Percentiles rank a stretch among this genome's conserved stretches.
Evolutionary conservation across 1,140 invertebrate species (phyloP).

Genomic region (Drosophila dunni): DNA sequence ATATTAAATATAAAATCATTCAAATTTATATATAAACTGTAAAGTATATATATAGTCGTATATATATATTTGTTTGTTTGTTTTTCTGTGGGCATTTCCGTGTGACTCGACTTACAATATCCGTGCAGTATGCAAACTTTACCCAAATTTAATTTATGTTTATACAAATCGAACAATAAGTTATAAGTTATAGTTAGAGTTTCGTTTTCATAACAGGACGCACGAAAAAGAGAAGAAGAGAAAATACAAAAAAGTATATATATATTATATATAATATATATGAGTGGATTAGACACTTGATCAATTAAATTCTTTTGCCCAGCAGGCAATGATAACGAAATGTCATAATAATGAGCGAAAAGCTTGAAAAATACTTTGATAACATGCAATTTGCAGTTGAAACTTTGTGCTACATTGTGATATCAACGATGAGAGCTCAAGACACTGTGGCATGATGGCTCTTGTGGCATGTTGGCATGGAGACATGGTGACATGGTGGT

Average conservation of each 20-base stretch:
- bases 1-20: constrained; percentile 1
- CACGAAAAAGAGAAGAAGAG: constrained; percentile 76
- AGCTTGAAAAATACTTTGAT: constrained; percentile 7
- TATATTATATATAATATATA: constrained; percentile 50
- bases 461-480: neutral
- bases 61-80: constrained; percentile 3
- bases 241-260: constrained; percentile 57
- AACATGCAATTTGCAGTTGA: constrained; percentile 30
- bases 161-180: constrained; percentile 19
- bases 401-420: constrained; percentile 31
- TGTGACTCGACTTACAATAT: constrained; percentile 79
- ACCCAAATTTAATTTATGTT: constrained; percentile 52
- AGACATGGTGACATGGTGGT: constrained; percentile 6
- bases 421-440: constrained; percentile 7
- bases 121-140: constrained; percentile 85
- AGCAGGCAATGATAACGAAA: constrained; percentile 43
- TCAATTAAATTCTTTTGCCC: constrained; percentile 47
- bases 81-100: constrained; percentile 30
- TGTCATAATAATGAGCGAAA: constrained; percentile 50
- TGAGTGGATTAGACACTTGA: constrained; percentile 56
- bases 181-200: constrained; percentile 21
- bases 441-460: constrained; percentile 9
- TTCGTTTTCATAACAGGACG: constrained; percentile 59
- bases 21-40: neutral
- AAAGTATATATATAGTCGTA: neutral